These are phyloP conservation scores for Eulithis testata DNA, from an alignment of 2,888 invertebrate species.

Conservation along the genomic window DNA sequence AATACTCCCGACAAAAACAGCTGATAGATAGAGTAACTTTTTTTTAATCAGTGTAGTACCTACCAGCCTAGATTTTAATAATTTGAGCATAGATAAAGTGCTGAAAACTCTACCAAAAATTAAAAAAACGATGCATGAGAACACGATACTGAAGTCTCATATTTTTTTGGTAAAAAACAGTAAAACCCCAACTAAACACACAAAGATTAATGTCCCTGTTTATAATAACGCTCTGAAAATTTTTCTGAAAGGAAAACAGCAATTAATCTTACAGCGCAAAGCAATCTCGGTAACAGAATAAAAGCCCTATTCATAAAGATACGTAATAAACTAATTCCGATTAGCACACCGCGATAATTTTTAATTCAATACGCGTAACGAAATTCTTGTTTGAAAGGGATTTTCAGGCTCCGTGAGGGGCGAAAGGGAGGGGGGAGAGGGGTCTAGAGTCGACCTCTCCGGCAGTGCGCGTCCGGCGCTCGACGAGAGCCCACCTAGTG, in stretches of 20 bases:
- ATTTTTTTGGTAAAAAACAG: constrained; percentile 6
- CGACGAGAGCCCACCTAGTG: constrained; percentile 43
- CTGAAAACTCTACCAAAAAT: too few species aligned
- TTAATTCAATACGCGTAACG: constrained; percentile 44
- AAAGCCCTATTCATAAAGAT: constrained; percentile 9
- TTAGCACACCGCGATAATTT: constrained; percentile 41
- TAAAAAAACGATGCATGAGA: too few species aligned
- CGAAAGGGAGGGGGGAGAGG: constrained; percentile 40
- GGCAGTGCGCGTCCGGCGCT: constrained; percentile 63
- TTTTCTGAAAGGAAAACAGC: constrained; percentile 18
- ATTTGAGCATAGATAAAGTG: too few species aligned
- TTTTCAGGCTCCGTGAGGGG: constrained; percentile 53
- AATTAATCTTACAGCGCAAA: constrained; percentile 14
- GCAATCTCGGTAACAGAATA: constrained; percentile 6
- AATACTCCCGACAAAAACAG: too few species aligned
- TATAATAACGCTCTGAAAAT: constrained; percentile 18
- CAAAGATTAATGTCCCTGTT: constrained; percentile 12
- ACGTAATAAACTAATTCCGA: constrained; percentile 30
- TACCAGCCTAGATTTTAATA: too few species aligned
- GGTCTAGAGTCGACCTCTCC: constrained; percentile 56
- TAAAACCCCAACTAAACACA: constrained; percentile 9
- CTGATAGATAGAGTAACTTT: too few species aligned
- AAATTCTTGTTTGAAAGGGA: constrained; percentile 58
- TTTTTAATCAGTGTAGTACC: too few species aligned
- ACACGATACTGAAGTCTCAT: neutral